Evolutionary conservation across 2,888 invertebrate genomes (phyloP), one percentile per base, ranked within the genome.

Genomic region (Ypsolopha scabrella): DNA sequence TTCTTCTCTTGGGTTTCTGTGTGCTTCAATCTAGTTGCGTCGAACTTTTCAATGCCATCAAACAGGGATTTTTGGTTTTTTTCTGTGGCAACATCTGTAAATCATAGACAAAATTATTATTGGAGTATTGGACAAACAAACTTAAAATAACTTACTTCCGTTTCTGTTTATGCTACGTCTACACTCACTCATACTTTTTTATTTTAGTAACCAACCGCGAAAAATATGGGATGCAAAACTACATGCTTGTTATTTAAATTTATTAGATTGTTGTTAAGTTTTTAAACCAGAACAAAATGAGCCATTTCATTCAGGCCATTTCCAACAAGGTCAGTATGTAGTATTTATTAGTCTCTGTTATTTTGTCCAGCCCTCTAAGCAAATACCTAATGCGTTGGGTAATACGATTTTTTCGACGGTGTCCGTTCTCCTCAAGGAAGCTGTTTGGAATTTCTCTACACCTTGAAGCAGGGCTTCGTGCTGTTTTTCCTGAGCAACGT

Each of bases 1-100:
- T 96, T 96, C 85, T 97, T 97, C 76, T 96, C 96, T 66, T 94
- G 91, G 54, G 97, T 97, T 80, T 96, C 94, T 49, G 96, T 94
- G 80, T 95, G 96, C 80, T 96, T 96, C 78, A 96, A 86, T 75
- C 92, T 92, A 62, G 88, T 90, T 54, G 93, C 89, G 80, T 96
- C 94, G 73, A 96, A 96, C 61, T 90, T 90, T 78, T 94, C 94
- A 65, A 96, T 95, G 52, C 95, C 95, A 65, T 93, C 93, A 69
- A 96, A 91, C 57, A 96, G 82, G 55, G 94, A 94, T 75, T 94
- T 92, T 76, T 93, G 92, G 57, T 90, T 93, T 79, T 95, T 96
- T 76, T 96, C 96, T 48, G 93, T 90, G 57, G 93, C 94, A 62
- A 96, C 92, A 90, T 96, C 96, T 96, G 85, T 39, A 85, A 83